phyloP scores from a whole-genome alignment of 2,113 vertebrate species.

The Theristicus caerulescens region DNA sequence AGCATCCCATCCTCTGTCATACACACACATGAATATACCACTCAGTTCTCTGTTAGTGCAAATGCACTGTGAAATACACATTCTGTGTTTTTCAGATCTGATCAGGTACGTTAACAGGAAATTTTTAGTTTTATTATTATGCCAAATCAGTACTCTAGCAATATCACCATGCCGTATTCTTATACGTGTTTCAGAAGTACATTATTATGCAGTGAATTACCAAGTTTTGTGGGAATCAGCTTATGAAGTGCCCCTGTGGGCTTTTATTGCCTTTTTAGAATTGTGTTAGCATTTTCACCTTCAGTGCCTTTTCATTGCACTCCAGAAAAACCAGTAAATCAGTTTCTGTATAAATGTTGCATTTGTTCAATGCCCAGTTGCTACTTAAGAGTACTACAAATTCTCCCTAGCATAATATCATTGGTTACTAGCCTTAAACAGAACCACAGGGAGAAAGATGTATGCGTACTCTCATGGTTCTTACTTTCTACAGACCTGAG shows the following conservation, averaged over 20 bases:
- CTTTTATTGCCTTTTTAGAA: not conserved
- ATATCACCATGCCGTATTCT: not conserved
- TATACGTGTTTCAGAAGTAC: not conserved
- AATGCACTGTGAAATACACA: not conserved
- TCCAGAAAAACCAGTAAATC: constrained; percentile 15
- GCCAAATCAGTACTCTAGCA: not conserved
- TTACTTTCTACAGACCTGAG: not conserved
- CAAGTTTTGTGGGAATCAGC: not conserved
- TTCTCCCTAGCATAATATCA: not conserved
- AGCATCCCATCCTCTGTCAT: not conserved
- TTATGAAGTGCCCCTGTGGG: not conserved
- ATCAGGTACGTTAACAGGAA: not conserved
- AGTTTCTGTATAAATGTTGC: not conserved
- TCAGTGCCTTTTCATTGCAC: not conserved
- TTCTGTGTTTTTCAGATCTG: not conserved
- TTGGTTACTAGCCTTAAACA: not conserved
- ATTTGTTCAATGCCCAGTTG: not conserved
- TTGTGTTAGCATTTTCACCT: not conserved
- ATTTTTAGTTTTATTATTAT: not conserved
- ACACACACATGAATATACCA: not conserved
- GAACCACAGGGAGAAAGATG: not conserved
- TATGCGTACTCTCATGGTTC: not conserved
- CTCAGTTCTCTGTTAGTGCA: not conserved
- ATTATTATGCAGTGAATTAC: not conserved
- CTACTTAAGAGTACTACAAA: not conserved